Base-by-base conservation (phyloP, 2,888 invertebrate species). In the Trichacis sp. region DNA sequence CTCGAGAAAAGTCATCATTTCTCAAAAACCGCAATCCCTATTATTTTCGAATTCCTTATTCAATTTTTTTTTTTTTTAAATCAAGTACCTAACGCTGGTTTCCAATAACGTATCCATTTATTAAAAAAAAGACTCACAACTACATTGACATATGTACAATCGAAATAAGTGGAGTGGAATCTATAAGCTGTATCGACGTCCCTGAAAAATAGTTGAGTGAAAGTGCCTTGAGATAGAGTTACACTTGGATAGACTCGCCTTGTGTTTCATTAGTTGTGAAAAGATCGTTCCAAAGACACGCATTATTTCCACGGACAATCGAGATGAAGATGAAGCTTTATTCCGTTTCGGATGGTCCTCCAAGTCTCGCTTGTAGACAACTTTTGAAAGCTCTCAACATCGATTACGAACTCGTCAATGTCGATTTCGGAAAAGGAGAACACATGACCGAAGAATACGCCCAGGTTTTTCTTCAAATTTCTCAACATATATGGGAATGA, bases 291-390 rank as follows among this genome's bases (percentile, higher is more conserved):
- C 30, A 40, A 29, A 38, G 47, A 47, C n/a, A n/a, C n/a, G n/a
- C n/a, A n/a, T n/a, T n/a, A n/a, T n/a, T 36, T 36, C 30, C 30
- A n/a, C n/a, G 9, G 9, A n/a, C 1, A 48, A 5, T 17, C n/a
- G 43, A 30, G 53, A 53, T 46, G 55, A 76, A 12, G 59, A 85
- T 93, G 80, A 92, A 91, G 77, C 80, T 93, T 42, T 93, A 93
- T 76, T 87, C 88, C 46, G 90, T 93, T 51, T 90, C 90, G 2
- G 93, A 93, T 85, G 93, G 93, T 1, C 93, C 93, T 1, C 93
- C 93, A 49, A 92, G 93, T 4, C 80, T 93, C 60, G 91, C 92
- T 3, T 92, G 92, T 49, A 86, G 90, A 33, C 91, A 91, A 86
- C 88, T 88, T 1, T 82, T 93, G 9, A 88, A 90, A 69, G 87